These are phyloP conservation scores for Rhopalosiphum nymphaeae DNA, from an alignment of 2,888 invertebrate genomes.

Conservation along the genomic window DNA sequence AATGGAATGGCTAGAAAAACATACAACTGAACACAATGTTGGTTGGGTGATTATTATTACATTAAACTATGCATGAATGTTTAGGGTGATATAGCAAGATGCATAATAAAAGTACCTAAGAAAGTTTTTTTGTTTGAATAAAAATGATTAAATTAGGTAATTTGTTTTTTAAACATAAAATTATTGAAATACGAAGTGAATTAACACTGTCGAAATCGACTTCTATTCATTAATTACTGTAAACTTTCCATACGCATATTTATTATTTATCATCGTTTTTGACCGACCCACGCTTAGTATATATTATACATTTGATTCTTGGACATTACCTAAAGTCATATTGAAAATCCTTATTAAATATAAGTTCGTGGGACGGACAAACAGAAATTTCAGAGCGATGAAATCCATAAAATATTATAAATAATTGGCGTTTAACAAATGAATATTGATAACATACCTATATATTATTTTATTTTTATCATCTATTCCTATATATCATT, in stretches of 20 bases:
- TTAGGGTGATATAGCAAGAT: neutral
- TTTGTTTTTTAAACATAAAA: neutral
- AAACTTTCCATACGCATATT: neutral
- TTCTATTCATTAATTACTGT: neutral
- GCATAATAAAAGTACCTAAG: neutral
- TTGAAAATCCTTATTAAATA: neutral
- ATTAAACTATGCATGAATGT: neutral
- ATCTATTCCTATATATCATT: neutral
- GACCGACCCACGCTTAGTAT: neutral
- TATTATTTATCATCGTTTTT: neutral
- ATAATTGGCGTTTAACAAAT: constrained; percentile 9
- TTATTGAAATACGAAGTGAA: neutral
- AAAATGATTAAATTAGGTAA: neutral
- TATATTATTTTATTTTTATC: neutral
- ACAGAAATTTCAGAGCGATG: neutral
- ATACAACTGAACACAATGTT: neutral
- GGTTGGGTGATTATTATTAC: neutral
- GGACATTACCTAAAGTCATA: constrained; percentile 44
- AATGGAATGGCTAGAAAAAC: neutral
- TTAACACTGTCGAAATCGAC: neutral
- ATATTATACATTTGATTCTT: neutral
- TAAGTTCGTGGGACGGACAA: neutral
- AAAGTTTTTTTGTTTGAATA: neutral
- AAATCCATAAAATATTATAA: constrained; percentile 13
- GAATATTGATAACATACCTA: neutral